These are phyloP conservation scores for Spialia ferax DNA, from an alignment of 2,888 invertebrate species.

Conservation along the genomic window DNA sequence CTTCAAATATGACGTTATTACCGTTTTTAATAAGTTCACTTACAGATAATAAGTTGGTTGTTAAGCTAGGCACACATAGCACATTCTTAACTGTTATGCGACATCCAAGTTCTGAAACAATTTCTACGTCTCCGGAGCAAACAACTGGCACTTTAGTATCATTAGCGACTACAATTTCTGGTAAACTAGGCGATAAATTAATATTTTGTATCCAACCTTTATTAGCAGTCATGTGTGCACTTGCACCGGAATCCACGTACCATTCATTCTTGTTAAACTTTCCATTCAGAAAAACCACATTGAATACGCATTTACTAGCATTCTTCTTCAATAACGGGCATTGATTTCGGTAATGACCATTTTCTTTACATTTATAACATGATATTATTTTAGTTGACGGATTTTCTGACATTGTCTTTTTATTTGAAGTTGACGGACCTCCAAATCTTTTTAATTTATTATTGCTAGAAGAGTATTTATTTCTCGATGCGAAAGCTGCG, in stretches of 20 bases:
- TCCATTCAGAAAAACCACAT: conserved; percentile 2
- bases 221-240: conserved; percentile 10
- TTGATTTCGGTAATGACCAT: not conserved
- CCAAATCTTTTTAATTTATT: not conserved
- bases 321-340: not conserved
- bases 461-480: not conserved
- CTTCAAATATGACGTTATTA: not conserved
- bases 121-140: conserved; percentile 2
- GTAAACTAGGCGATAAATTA: not conserved
- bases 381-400: not conserved
- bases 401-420: conserved; percentile 1
- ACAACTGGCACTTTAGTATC: not conserved
- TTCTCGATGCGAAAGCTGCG: not conserved
- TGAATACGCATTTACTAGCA: conserved; percentile 2
- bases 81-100: not conserved
- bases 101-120: not conserved
- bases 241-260: not conserved
- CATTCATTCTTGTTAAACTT: not conserved
- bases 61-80: not conserved
- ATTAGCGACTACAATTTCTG: not conserved
- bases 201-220: conserved; percentile 4
- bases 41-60: not conserved
- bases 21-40: conserved; percentile 2
- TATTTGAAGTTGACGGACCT: conserved; percentile 4
- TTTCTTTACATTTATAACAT: not conserved